Percentiles rank a stretch among this genome's conserved stretches.
These are phyloP conservation scores for Bruchidius siliquastri DNA, from an alignment of 2,888 invertebrate species.

Conservation along the genomic window DNA sequence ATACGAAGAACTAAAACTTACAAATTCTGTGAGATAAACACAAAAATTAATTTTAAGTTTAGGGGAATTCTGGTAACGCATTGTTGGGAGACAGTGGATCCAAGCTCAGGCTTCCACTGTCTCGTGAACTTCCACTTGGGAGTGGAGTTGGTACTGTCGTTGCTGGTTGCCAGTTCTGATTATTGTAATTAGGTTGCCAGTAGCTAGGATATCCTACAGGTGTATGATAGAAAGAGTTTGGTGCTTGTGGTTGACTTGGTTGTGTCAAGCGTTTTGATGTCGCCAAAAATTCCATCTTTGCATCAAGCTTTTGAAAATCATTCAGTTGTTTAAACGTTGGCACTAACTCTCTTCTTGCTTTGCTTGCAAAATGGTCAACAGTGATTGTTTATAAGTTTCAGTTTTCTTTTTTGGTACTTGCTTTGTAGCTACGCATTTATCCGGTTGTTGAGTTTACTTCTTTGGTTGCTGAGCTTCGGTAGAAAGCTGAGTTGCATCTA, in stretches of 20 bases:
- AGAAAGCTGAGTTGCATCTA: background rate
- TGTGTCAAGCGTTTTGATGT: background rate
- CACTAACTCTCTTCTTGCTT: background rate
- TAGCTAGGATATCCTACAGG: no score
- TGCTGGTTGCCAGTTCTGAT: background rate
- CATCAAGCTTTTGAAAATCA: background rate
- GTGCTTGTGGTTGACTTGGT: background rate
- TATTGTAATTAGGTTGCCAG: background rate
- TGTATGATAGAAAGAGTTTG: background rate
- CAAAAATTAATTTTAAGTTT: no score
- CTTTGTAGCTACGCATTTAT: background rate
- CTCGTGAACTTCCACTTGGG: background rate
- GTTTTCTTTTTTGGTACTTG: background rate
- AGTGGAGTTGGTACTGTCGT: no score
- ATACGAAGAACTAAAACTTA: background rate
- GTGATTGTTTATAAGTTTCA: background rate
- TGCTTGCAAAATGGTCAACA: background rate
- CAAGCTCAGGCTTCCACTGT: no score
- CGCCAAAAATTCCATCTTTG: slow-evolving; percentile 2
- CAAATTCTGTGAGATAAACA: background rate
- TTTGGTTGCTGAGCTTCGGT: background rate
- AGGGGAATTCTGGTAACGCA: no score
- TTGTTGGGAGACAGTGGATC: no score
- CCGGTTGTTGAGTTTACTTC: background rate
- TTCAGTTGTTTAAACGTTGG: slow-evolving; percentile 1